phyloP scores from a whole-genome alignment of 1,140 invertebrate genomes.

The Sitophilus oryzae region DNA sequence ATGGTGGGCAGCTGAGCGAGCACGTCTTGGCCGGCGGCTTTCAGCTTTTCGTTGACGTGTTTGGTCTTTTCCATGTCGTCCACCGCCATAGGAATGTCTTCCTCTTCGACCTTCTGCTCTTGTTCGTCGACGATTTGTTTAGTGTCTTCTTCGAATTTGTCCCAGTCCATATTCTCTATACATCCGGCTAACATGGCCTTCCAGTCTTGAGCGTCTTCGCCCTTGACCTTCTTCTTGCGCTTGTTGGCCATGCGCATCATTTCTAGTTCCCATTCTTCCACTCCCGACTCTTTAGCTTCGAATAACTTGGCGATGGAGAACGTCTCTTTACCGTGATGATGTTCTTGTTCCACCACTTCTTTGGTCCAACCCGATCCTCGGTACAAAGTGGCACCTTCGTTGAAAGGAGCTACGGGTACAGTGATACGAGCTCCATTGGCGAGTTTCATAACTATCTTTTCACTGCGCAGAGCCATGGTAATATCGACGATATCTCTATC shows the following conservation, averaged over 20 bases:
- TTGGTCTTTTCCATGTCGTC: slow-evolving; percentile 52
- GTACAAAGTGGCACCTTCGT: slow-evolving; percentile 53
- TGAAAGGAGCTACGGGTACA: slow-evolving; percentile 60
- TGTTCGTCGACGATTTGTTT: slow-evolving; percentile 40
- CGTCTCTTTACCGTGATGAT: slow-evolving; percentile 50
- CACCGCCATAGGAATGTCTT: slow-evolving; percentile 45
- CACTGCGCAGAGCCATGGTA: slow-evolving; percentile 66
- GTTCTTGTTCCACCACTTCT: slow-evolving; percentile 55
- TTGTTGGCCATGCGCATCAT: slow-evolving; percentile 39
- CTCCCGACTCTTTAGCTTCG: slow-evolving; percentile 65
- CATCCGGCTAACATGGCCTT: slow-evolving; percentile 38
- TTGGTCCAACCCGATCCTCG: slow-evolving; percentile 56
- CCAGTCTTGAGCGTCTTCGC: slow-evolving; percentile 40
- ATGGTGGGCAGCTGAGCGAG: slow-evolving; percentile 53
- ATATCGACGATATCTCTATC: slow-evolving; percentile 71
- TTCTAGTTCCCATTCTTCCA: slow-evolving; percentile 52
- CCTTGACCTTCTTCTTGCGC: slow-evolving; percentile 44
- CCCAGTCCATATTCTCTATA: slow-evolving; percentile 41
- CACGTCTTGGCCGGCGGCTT: slow-evolving; percentile 47
- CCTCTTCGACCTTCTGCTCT: slow-evolving; percentile 37
- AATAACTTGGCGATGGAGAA: slow-evolving; percentile 65
- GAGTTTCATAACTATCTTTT: slow-evolving; percentile 64
- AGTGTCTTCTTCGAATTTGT: slow-evolving; percentile 46
- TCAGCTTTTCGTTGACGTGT: slow-evolving; percentile 51
- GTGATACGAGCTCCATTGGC: slow-evolving; percentile 63